Evolutionary conservation across 2,113 vertebrate genomes (phyloP), one percentile per base, ranked within the genome.

Genomic region (Tyto alba): DNA sequence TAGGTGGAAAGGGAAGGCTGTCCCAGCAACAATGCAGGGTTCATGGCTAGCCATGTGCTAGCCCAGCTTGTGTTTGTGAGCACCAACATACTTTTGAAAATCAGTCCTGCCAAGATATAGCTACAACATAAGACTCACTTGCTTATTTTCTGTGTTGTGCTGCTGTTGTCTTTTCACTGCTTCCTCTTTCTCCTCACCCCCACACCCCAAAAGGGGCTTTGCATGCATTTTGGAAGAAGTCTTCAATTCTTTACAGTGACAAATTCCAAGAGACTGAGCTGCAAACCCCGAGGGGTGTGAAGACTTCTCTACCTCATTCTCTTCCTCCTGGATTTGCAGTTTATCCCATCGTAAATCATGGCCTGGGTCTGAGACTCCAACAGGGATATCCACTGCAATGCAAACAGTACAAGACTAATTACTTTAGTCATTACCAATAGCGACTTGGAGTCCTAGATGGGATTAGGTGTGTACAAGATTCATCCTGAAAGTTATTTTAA

Each of bases 231-330:
- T 17, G 23, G 62, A 74, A 62, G n/a, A 76, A 83, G 25, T 71
- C 16, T 85, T 82, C 29, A 43, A 3, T 43, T 67, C 36, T 72
- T 72, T 48, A 23, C 26, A 38, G 41, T 48, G 32, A 26, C 76
- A 88, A 40, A 88, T 79, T 63, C 41, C 1, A 2, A 82, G 20
- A 16, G 17, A 71, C 23, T 50, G 36, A 69, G 27, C 23, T 71
- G 52, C 34, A 75, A 78, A 38, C 25, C 29, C 40, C 1, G 0
- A 41, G 13, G 10, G 5, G 0, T 2, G 2, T 20, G 36, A 69
- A 66, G 32, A 34, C 21, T 77, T 53, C 25, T 52, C 13, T 66
- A 72, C 29, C 29, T 75, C 10, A 19, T 11, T 62, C 29, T 73
- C 34, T 74, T 63, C 12, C 11, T 73, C 30, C 26, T 41, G 34